Base-by-base conservation (phyloP, 1,140 invertebrate species). In the Cydia pomonella region DNA sequence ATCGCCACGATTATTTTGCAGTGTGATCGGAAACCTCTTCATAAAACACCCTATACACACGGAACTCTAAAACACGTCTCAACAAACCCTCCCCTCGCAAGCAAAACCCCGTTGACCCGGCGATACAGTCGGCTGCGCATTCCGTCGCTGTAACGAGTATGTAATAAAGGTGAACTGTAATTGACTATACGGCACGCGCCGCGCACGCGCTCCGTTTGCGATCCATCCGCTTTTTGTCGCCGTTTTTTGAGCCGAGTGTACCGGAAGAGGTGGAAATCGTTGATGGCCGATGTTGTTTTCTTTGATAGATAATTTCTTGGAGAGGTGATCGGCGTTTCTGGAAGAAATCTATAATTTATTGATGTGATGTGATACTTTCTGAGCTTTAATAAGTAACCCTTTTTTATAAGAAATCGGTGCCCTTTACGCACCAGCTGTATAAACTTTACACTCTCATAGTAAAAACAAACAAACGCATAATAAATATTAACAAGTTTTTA, bases 61-160 rank as follows among this genome's bases (percentile, higher is more conserved):
- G n/a, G 64, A 33, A 38, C 64, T 18, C 64, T 69, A 33, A 69
- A 29, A 27, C 41, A n/a, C 63, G 64, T 33, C 29, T 69, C 33
- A 69, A 33, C 59, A 63, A 25, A 63, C 59, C 63, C 62, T 63
- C 63, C 63, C 64, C 64, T 7, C 41, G 63, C 33, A 13, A 73
- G 63, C 33, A 13, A 73, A 73, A 77, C 79, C 76, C 63, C 79
- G 74, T 73, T 89, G 88, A 91, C 89, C 89, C 81, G 84, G 86
- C 85, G 89, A 90, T 86, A 82, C 89, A 87, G 83, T 88, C 79
- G 79, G 84, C 74, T 85, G 87, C 77, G 50, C 77, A 87, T 82
- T 85, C 84, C 79, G 85, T 87, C 82, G 79, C 27, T 25, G 21
- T 79, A 72, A 62, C 59, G 59, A 41, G 41, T 13, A 29, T 69